Evolutionary conservation across 92 coral and sea anemone genomes (phyloP).

Genomic region (Hydrozoanthus gracilis): DNA sequence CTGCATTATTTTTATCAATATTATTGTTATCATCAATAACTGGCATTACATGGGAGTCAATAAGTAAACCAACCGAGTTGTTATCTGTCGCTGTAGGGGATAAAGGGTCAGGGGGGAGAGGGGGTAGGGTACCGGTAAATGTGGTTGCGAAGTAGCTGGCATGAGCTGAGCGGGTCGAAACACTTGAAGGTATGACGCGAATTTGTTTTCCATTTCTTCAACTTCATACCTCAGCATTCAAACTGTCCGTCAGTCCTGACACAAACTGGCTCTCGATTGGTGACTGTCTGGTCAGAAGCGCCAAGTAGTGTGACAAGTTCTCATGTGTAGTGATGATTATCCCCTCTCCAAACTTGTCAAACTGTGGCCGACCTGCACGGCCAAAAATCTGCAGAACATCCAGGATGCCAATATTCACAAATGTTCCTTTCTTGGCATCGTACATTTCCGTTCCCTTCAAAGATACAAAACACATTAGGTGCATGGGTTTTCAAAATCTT

Average conservation of each 20-base stretch:
- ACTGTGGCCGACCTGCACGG: slow-evolving; percentile 99
- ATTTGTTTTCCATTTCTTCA: not conserved
- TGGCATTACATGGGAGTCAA: too few species aligned
- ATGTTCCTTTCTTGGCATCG: slow-evolving; percentile 95
- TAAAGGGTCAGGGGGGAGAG: too few species aligned
- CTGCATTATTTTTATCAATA: too few species aligned
- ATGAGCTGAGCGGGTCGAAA: too few species aligned
- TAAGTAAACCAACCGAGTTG: too few species aligned
- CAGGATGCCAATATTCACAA: slow-evolving; percentile 94
- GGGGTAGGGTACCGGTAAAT: too few species aligned
- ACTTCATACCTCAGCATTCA: slow-evolving; percentile 91
- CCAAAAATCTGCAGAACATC: slow-evolving; percentile 99
- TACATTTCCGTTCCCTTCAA: slow-evolving; percentile 93
- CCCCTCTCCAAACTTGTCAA: slow-evolving; percentile 95
- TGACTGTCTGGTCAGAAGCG: slow-evolving; percentile 94
- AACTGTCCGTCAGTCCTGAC: slow-evolving; percentile 85
- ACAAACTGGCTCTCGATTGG: slow-evolving; percentile 97
- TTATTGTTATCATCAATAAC: too few species aligned
- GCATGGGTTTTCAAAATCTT: not conserved
- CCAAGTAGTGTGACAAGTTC: slow-evolving; percentile 84
- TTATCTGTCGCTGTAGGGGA: too few species aligned
- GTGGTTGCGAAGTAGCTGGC: too few species aligned
- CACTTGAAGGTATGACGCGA: too few species aligned
- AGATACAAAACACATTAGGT: not conserved
- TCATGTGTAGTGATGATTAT: slow-evolving; percentile 92